Evolutionary conservation across 2,113 vertebrate species (phyloP), one percentile per base, ranked within the genome.

Genomic region (Gopherus flavomarginatus): DNA sequence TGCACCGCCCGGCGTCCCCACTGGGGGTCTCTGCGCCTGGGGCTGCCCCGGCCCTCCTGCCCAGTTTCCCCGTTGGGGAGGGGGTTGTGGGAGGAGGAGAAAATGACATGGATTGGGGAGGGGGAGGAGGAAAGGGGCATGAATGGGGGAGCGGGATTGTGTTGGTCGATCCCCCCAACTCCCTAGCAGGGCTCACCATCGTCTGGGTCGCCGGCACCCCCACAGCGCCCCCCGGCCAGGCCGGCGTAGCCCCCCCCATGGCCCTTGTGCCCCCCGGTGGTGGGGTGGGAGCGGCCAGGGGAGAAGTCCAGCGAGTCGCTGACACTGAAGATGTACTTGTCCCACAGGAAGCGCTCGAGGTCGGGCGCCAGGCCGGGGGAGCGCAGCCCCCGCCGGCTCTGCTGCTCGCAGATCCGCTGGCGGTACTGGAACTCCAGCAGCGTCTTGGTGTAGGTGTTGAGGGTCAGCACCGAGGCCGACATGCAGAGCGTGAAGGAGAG

Each of bases 381-480:
- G 98, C 81, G 98, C 21, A 98, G 98, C 4, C 91, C 98, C 86
- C 83, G 95, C 52, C 88, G 90, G 2, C 97, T 97, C 57, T 99
- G 98, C 82, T 98, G 98, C 95, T 98, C 86, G 6, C 95, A 97
- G 38, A 98, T 97, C 90, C 98, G 98, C 95, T 98, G 97, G 47
- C 96, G 96, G 94, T 97, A 98, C 9, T 96, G 98, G 62, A 98
- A 97, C 96, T 99, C 98, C 9, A 99, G 98, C 94, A 98, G 97
- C 50, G 98, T 99, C 95, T 99, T 99, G n/a, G 98, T 99, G 98
- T 99, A 99, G 83, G 98, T 99, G 96, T 99, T 99, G 90, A 99
- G 98, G 1, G 98, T 99, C 86, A 99, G 97, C 69, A 99, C 98
- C 1, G 98, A 98, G 24, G 98, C 98, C 0, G 98, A 98, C 99